Percentiles rank a stretch among this genome's conserved stretches.
phyloP scores from a whole-genome alignment of 2,797 vertebrate species.

The Bradypus variegatus region DNA sequence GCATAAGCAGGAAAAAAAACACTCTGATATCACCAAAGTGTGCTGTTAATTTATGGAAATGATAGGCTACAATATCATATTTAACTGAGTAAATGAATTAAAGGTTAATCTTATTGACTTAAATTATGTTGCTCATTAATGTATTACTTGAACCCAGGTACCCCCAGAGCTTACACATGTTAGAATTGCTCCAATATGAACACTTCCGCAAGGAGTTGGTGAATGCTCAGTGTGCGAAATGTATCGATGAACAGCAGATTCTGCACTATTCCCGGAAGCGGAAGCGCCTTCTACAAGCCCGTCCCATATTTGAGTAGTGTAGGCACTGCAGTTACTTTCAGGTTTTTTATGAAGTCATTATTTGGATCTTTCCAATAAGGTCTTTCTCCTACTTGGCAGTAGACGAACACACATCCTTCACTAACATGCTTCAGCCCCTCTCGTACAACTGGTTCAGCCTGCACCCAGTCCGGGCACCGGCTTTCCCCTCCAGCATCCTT shows the following conservation, averaged over 20 bases:
- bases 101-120: neutral
- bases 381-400: conserved; percentile 94
- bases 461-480: too few species aligned
- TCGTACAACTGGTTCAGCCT: conserved; percentile 90
- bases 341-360: conserved; percentile 89
- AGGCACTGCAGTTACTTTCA: conserved; percentile 91
- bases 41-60: neutral
- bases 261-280: conserved; percentile 94
- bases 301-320: conserved; percentile 93
- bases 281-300: conserved; percentile 92
- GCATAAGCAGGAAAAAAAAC: neutral
- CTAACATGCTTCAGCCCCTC: conserved; percentile 82
- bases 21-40: neutral
- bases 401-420: conserved; percentile 90
- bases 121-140: conserved; percentile 25
- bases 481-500: too few species aligned
- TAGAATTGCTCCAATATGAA: conserved; percentile 96
- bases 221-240: conserved; percentile 96
- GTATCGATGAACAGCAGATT: conserved; percentile 98
- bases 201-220: conserved; percentile 98
- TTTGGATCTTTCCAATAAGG: conserved; percentile 91
- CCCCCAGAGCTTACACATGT: conserved; percentile 94
- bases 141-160: conserved; percentile 78
- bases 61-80: neutral
- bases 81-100: neutral